phyloP scores from a whole-genome alignment of 2,797 vertebrate genomes.

The Anabas testudineus region DNA sequence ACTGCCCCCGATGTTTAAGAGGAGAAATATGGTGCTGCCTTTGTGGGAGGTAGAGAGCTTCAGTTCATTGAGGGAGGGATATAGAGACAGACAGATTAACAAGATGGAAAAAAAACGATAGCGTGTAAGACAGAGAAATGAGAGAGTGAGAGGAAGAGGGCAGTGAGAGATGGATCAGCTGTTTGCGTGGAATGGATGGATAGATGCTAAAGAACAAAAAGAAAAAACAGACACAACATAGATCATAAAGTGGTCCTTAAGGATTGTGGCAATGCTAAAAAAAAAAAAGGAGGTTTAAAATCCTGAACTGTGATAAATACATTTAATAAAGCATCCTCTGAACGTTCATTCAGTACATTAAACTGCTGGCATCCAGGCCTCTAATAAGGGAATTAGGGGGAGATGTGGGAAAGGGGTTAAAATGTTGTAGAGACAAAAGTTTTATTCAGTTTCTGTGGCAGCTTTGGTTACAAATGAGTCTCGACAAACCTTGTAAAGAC shows the following conservation, averaged over 20 bases:
- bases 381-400: constrained; percentile 41
- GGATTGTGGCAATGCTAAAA: constrained; percentile 14
- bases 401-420: constrained; percentile 36
- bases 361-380: constrained; percentile 35
- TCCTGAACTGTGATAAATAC: constrained; percentile 30
- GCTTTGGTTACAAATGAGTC: constrained; percentile 79
- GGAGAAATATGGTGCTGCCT: constrained; percentile 81
- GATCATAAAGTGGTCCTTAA: not conserved
- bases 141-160: constrained; percentile 22
- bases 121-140: constrained; percentile 64
- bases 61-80: constrained; percentile 81
- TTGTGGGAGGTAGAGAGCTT: constrained; percentile 82
- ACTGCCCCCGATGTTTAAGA: constrained; percentile 72
- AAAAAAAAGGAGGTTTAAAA: constrained; percentile 25
- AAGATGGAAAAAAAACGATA: constrained; percentile 74
- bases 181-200: constrained; percentile 31
- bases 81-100: constrained; percentile 79
- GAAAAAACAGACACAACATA: not conserved
- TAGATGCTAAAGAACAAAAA: constrained; percentile 26
- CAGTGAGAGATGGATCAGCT: constrained; percentile 36
- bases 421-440: constrained; percentile 54
- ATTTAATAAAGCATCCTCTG: constrained; percentile 41
- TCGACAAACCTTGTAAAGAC: constrained; percentile 76
- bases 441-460: constrained; percentile 61
- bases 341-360: constrained; percentile 33